Conservation (phyloP, 37 sponge, comb jelly and placozoan species). For the Beroe forskalii region DNA sequence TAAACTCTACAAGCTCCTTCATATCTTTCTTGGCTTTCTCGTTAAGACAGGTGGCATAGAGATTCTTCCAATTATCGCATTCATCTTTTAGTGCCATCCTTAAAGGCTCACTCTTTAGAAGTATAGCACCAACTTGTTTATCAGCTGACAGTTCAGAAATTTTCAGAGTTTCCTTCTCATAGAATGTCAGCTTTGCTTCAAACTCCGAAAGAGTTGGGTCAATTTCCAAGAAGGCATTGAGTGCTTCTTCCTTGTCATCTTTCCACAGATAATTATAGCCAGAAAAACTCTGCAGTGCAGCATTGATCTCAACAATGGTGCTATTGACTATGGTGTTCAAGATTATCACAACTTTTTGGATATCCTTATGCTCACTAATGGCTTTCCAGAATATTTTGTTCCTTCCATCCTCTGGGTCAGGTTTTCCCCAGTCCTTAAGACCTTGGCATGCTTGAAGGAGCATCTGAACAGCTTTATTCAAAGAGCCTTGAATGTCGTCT, state of each 20-base stretch:
- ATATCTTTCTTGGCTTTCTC: slow-evolving; percentile 72
- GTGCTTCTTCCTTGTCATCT: slow-evolving; percentile 71
- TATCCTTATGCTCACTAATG: slow-evolving; percentile 89
- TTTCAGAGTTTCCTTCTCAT: slow-evolving; percentile 67
- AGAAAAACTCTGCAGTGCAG: slow-evolving; percentile 71
- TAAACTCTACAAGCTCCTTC: slow-evolving; percentile 74
- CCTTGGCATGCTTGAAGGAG: slow-evolving; percentile 72
- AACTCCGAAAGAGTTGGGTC: slow-evolving; percentile 81
- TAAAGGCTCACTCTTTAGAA: slow-evolving; percentile 45
- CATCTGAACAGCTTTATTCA: slow-evolving; percentile 75
- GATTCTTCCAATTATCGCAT: slow-evolving; percentile 56
- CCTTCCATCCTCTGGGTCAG: slow-evolving; percentile 61
- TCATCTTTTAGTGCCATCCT: slow-evolving; percentile 52
- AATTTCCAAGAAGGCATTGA: slow-evolving; percentile 70
- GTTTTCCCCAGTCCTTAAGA: slow-evolving; percentile 81
- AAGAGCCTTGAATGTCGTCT: slow-evolving; percentile 86
- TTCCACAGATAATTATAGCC: slow-evolving; percentile 83
- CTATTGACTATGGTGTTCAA: slow-evolving; percentile 80
- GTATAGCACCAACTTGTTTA: slow-evolving; percentile 67
- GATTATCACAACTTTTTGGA: slow-evolving; percentile 74
- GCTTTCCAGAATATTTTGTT: slow-evolving; percentile 50
- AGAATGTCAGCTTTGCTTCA: slow-evolving; percentile 72
- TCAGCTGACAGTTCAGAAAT: slow-evolving; percentile 69
- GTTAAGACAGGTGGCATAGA: slow-evolving; percentile 25
- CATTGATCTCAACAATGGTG: slow-evolving; percentile 71